A percentile compares a stretch with the other conserved stretches of the same genome.
Conservation (phyloP, 2,888 invertebrate genomes). For the Platycnemis pennipes region DNA sequence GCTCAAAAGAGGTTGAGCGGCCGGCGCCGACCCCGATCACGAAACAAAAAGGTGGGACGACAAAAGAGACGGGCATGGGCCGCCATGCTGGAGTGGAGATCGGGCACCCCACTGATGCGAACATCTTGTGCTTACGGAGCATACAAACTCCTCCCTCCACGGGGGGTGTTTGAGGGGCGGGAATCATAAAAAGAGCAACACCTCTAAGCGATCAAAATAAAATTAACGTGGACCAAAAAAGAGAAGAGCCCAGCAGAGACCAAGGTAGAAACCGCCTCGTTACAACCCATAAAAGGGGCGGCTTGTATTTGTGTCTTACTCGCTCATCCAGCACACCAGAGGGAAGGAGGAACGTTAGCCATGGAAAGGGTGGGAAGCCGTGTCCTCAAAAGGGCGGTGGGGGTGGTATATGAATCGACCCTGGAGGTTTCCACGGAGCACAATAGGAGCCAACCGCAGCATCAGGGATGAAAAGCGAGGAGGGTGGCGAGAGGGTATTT, state of each 20-base stretch:
- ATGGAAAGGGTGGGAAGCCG: not conserved
- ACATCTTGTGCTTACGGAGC: no score
- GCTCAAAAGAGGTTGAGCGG: not conserved
- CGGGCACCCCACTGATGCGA: not conserved
- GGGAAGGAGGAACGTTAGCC: not conserved
- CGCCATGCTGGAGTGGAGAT: not conserved
- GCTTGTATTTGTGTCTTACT: not conserved
- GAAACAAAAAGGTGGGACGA: not conserved
- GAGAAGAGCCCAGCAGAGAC: not conserved
- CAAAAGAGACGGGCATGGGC: not conserved
- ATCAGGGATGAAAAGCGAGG: not conserved
- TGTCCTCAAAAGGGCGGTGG: not conserved
- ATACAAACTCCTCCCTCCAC: not conserved
- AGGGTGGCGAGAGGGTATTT: no score
- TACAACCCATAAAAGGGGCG: not conserved
- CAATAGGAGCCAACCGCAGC: not conserved
- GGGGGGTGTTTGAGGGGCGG: not conserved
- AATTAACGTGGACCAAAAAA: not conserved
- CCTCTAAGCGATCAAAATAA: not conserved
- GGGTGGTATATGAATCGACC: not conserved
- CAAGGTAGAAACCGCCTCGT: slow-evolving; percentile 13
- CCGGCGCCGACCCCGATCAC: no score
- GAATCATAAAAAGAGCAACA: not conserved
- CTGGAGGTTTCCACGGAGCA: not conserved
- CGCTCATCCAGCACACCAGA: no score